Conservation (phyloP, 2,113 vertebrate genomes). For the Tyto alba region DNA sequence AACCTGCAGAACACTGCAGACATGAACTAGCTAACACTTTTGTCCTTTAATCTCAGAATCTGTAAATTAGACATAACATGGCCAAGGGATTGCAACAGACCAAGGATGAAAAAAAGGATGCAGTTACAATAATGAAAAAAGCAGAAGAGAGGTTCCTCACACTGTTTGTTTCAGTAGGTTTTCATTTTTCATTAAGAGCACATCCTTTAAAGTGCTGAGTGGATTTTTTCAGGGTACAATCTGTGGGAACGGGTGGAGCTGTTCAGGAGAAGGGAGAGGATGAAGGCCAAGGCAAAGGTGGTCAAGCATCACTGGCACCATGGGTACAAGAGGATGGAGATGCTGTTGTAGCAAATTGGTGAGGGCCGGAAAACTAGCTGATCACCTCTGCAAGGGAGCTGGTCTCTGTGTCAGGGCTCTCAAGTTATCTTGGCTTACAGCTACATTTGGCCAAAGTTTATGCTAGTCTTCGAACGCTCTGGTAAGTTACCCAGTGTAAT, state of each 20-base stretch:
- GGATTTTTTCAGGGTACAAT: not conserved
- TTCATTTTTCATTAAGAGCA: not conserved
- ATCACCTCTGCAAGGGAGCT: not conserved
- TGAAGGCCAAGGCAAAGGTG: not conserved
- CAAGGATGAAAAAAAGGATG: not conserved
- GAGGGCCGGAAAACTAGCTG: not conserved
- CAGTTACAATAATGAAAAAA: not conserved
- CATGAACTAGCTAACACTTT: not conserved
- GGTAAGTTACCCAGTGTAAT: not conserved
- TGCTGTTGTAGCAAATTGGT: fast-evolving
- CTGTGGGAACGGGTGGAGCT: not conserved
- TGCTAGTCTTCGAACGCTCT: not conserved
- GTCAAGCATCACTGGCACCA: not conserved
- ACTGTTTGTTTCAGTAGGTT: not conserved
- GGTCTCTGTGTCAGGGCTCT: not conserved
- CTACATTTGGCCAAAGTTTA: not conserved
- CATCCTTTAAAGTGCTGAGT: not conserved
- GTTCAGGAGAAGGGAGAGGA: not conserved
- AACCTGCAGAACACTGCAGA: not conserved
- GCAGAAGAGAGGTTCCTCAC: not conserved
- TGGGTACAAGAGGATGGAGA: not conserved
- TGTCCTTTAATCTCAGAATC: not conserved
- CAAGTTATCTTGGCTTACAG: fast-evolving
- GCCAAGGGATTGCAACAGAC: not conserved
- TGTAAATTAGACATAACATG: not conserved